These are phyloP conservation scores for Phortica magna DNA, from an alignment of 2,888 invertebrate species.

Conservation along the genomic window DNA sequence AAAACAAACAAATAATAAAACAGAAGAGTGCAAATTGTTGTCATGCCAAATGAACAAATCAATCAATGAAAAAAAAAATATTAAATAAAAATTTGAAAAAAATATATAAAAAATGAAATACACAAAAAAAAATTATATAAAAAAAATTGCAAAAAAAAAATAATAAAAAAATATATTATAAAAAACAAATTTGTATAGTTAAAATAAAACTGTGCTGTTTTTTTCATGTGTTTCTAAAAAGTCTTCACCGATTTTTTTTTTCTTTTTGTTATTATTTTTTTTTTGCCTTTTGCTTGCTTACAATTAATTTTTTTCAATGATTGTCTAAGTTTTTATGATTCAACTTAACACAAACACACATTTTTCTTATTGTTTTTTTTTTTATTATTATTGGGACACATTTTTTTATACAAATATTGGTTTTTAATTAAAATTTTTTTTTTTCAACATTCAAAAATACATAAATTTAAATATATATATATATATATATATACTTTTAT, in stretches of 20 bases:
- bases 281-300: neutral
- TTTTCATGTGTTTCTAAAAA: conserved; percentile 40
- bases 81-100: neutral
- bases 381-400: neutral
- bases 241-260: conserved; percentile 53
- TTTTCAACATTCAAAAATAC: too few relatives aligned
- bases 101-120: neutral
- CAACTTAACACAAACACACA: neutral
- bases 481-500: too few relatives aligned
- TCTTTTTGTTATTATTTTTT: neutral
- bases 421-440: too few relatives aligned
- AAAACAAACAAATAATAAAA: neutral
- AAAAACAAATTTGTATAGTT: neutral
- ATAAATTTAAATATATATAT: too few relatives aligned
- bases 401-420: too few relatives aligned
- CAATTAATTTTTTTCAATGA: neutral
- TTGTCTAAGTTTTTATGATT: neutral
- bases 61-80: neutral
- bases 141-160: neutral
- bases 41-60: too few relatives aligned
- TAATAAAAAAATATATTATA: neutral
- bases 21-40: too few relatives aligned
- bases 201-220: neutral
- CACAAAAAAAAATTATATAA: neutral
- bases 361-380: neutral